Percentiles rank a stretch among this genome's conserved stretches.
phyloP scores from a whole-genome alignment of 2,797 vertebrate species.

The Limnodromus scolopaceus region DNA sequence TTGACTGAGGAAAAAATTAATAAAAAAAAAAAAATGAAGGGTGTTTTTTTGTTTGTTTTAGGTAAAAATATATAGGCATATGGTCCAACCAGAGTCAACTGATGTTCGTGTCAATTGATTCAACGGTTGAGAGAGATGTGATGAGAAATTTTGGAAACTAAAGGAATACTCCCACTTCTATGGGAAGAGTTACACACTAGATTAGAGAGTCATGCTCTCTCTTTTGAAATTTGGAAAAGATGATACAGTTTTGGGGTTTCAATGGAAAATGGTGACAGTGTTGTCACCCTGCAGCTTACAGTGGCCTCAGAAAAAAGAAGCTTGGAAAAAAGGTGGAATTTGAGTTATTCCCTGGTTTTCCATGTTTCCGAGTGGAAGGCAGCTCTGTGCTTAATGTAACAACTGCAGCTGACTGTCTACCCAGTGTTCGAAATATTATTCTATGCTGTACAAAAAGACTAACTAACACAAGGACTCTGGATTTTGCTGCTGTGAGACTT shows the following conservation, averaged over 20 bases:
- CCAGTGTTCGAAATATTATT: not conserved
- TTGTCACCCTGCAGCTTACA: not conserved
- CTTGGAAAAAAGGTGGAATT: not conserved
- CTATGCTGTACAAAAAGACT: not conserved
- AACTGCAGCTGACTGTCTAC: not conserved
- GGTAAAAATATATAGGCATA: not conserved
- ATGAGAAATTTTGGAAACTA: not conserved
- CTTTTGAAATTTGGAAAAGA: not conserved
- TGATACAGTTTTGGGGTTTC: not conserved
- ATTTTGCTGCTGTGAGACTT: not conserved
- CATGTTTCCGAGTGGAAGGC: not conserved
- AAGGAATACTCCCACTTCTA: not conserved
- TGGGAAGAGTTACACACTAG: not conserved
- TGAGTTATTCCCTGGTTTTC: not conserved
- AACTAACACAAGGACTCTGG: not conserved
- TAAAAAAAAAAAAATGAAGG: not conserved
- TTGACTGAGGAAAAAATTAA: not conserved
- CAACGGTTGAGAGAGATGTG: not conserved
- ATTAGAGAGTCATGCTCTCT: not conserved
- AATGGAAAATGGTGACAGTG: not conserved
- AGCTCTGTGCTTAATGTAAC: not conserved
- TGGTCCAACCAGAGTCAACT: not conserved
- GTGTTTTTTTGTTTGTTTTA: not conserved
- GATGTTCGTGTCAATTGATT: not conserved
- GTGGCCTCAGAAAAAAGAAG: not conserved